phyloP scores from a whole-genome alignment of 2,797 vertebrate species.

The Falco novaeseelandiae region DNA sequence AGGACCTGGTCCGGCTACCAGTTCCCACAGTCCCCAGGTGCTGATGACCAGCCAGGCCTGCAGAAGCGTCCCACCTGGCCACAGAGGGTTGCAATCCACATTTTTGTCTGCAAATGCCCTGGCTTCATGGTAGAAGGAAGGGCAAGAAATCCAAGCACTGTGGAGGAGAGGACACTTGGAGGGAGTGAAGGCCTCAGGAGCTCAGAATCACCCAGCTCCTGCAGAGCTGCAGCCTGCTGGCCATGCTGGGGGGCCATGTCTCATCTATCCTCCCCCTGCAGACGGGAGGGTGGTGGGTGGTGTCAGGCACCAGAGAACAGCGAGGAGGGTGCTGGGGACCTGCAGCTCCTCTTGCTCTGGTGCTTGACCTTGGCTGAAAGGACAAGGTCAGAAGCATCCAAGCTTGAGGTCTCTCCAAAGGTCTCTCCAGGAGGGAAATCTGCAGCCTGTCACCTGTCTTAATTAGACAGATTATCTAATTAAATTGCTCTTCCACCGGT shows the following conservation, averaged over 20 bases:
- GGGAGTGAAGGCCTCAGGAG: background rate
- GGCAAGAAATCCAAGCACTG: background rate
- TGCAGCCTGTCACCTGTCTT: background rate
- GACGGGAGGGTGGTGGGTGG: background rate
- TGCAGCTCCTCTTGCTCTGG: background rate
- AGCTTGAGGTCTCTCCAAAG: background rate
- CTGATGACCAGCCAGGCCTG: background rate
- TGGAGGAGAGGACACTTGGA: background rate
- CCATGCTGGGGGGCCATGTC: accelerated
- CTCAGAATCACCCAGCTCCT: background rate
- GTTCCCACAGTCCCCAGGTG: background rate
- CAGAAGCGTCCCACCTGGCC: background rate
- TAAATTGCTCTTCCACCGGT: background rate
- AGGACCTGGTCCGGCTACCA: background rate
- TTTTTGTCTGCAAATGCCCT: background rate
- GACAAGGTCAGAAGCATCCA: background rate
- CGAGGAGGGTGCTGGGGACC: background rate
- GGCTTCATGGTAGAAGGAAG: background rate
- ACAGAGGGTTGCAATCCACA: background rate
- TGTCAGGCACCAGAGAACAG: background rate
- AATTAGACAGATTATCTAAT: background rate
- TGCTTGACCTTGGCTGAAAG: background rate
- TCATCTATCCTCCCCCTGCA: background rate
- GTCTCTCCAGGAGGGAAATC: background rate
- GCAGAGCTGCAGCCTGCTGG: background rate